Conservation (phyloP, 2,888 invertebrate genomes). For the Cosmopolites sordidus region DNA sequence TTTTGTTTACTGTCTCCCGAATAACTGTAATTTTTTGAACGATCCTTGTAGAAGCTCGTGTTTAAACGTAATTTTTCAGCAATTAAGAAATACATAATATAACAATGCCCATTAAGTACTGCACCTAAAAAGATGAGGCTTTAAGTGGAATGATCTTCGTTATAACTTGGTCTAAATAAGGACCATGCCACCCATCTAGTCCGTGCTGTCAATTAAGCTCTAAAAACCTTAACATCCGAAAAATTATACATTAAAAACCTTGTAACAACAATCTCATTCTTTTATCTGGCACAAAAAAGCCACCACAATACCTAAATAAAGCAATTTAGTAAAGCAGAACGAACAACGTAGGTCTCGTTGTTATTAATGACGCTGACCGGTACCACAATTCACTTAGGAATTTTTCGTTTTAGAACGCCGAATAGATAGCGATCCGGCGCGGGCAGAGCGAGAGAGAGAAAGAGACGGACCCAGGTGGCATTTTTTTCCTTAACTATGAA, state of each 20-base stretch:
- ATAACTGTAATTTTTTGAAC: too few relatives aligned
- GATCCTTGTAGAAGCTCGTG: too few relatives aligned
- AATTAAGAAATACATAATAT: too few relatives aligned
- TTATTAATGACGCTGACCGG: constrained; percentile 25
- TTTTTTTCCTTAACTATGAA: constrained; percentile 36
- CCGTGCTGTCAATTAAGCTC: constrained; percentile 21
- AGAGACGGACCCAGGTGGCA: constrained; percentile 43
- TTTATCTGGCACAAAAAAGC: constrained; percentile 24
- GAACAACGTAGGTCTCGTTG: constrained; percentile 14
- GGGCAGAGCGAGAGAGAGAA: constrained; percentile 20
- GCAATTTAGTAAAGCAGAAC: constrained; percentile 15
- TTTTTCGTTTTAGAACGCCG: constrained; percentile 32
- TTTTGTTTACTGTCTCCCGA: too few relatives aligned
- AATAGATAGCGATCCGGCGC: constrained; percentile 33
- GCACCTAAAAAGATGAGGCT: too few relatives aligned
- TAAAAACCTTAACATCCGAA: constrained; percentile 22
- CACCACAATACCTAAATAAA: constrained; percentile 12
- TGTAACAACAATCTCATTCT: constrained; percentile 28
- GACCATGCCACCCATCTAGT: constrained; percentile 19
- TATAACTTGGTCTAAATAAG: too few relatives aligned
- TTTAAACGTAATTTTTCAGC: too few relatives aligned
- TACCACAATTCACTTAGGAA: constrained; percentile 32
- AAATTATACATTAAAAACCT: constrained; percentile 26
- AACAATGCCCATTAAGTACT: too few relatives aligned
- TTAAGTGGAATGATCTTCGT: too few relatives aligned